These are phyloP conservation scores for Pygoscelis adeliae DNA, from an alignment of 2,113 vertebrate genomes.

Conservation along the genomic window DNA sequence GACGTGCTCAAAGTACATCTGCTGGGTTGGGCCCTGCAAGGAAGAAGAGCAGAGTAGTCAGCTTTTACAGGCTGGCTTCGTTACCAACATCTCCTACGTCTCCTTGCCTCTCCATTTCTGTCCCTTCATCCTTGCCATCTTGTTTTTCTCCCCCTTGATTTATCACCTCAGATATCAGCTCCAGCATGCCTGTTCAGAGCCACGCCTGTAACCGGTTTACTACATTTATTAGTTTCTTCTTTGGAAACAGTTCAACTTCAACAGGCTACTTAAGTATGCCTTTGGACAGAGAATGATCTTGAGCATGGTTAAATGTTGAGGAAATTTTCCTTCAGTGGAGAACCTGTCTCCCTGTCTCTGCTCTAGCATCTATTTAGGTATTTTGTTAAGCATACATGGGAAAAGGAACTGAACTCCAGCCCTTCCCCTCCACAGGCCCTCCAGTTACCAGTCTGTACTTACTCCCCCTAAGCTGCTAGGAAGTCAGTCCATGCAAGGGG, in stretches of 20 bases:
- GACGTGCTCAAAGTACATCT: not conserved
- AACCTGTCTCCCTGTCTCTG: not conserved
- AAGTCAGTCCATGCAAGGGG: not conserved
- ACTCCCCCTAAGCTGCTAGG: not conserved
- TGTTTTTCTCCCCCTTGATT: not conserved
- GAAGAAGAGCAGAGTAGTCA: not conserved
- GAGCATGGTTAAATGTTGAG: not conserved
- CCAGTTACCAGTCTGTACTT: not conserved
- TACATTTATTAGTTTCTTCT: not conserved
- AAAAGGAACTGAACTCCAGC: not conserved
- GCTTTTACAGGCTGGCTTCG: not conserved
- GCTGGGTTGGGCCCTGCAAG: not conserved
- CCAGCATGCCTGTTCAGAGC: not conserved
- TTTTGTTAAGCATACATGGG: not conserved
- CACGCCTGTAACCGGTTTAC: not conserved
- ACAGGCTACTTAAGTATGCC: not conserved
- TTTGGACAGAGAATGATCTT: not conserved
- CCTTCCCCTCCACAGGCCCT: not conserved
- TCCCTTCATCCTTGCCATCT: not conserved
- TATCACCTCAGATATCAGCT: not conserved
- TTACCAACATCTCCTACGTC: not conserved
- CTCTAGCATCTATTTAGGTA: not conserved
- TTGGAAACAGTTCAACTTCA: not conserved
- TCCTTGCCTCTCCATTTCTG: not conserved
- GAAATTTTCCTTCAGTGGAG: not conserved